These are phyloP conservation scores for Julus scandinavius DNA, from an alignment of 2,888 invertebrate genomes.

Conservation along the genomic window DNA sequence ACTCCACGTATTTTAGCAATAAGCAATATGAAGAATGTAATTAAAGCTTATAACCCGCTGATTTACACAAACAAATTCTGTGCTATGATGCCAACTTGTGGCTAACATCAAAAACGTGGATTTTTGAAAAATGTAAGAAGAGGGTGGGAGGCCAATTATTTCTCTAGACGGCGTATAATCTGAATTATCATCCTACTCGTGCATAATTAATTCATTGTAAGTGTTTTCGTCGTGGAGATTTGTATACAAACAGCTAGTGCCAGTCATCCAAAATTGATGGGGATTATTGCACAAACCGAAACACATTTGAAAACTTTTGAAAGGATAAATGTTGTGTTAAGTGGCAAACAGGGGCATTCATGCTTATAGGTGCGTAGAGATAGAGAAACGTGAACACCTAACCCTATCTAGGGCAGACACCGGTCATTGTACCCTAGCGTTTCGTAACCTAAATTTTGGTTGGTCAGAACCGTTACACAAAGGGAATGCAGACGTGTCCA, in stretches of 20 bases:
- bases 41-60: background rate
- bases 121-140: background rate
- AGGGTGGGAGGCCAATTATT: background rate
- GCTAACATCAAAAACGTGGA: background rate
- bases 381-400: constrained; percentile 39
- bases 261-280: constrained; percentile 1
- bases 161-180: background rate
- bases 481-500: constrained; percentile 36
- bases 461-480: constrained; percentile 30
- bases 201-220: constrained; percentile 19
- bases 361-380: constrained; percentile 24
- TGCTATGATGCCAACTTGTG: background rate
- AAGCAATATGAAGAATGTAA: background rate
- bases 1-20: background rate
- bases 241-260: background rate
- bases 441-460: constrained; percentile 51
- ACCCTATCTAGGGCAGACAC: constrained; percentile 46
- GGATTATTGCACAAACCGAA: background rate
- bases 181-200: background rate
- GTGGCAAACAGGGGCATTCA: constrained; percentile 33
- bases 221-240: background rate
- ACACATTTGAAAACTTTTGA: background rate
- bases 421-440: constrained; percentile 48
- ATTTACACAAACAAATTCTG: background rate
- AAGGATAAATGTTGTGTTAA: background rate